phyloP scores from a whole-genome alignment of 2,113 vertebrate species.

The Podiceps cristatus region DNA sequence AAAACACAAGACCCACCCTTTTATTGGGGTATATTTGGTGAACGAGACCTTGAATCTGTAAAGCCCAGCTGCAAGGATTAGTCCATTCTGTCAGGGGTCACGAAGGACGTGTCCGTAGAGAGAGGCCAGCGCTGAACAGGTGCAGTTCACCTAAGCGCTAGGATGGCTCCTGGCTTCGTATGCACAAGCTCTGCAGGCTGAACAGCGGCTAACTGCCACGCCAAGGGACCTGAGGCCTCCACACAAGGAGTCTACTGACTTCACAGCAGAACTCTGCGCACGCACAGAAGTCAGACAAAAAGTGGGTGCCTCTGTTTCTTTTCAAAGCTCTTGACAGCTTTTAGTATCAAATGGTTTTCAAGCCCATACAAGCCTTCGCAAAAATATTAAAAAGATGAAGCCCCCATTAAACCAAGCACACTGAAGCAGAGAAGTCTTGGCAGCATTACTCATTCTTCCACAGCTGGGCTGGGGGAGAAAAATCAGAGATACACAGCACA shows the following conservation, averaged over 20 bases:
- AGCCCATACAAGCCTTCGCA: neutral
- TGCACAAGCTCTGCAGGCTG: neutral
- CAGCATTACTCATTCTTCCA: neutral
- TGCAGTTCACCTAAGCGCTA: neutral
- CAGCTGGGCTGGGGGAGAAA: neutral
- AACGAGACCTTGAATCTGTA: neutral
- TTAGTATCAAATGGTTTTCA: neutral
- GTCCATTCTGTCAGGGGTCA: neutral
- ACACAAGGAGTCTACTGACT: fast-evolving
- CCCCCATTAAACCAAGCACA: neutral
- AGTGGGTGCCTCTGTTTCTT: neutral
- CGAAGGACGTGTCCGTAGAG: neutral
- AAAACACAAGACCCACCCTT: neutral
- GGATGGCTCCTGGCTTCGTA: fast-evolving
- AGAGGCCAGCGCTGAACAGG: neutral
- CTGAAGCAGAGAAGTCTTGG: neutral
- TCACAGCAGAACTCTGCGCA: neutral
- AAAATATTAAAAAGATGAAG: neutral
- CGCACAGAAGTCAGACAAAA: neutral
- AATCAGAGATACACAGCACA: neutral
- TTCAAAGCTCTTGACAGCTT: neutral
- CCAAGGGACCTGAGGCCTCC: neutral
- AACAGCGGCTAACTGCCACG: neutral
- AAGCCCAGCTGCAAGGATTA: neutral
- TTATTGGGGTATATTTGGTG: too few relatives aligned